A percentile compares a stretch with the other conserved stretches of the same genome.
phyloP scores from a whole-genome alignment of 2,113 vertebrate species.

The Ciconia boyciana region DNA sequence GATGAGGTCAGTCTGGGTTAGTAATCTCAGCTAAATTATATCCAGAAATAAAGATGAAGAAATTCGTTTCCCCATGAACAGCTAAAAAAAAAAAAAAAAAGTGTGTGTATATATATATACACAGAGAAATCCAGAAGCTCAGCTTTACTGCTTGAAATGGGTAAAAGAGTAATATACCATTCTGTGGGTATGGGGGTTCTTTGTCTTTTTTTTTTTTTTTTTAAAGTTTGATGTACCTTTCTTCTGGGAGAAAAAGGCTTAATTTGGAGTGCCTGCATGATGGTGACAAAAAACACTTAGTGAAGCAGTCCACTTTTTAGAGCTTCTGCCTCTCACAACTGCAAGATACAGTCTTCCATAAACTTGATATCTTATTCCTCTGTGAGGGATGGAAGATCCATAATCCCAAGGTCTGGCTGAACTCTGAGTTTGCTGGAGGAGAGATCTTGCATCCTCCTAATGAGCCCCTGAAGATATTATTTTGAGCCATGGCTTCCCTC shows the following conservation, averaged over 20 bases:
- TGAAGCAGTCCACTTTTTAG: background rate
- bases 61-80: background rate
- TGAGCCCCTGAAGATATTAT: background rate
- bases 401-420: background rate
- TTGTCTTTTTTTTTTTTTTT: rapidly evolving
- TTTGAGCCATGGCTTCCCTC: background rate
- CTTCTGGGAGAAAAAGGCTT: background rate
- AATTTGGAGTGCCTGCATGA: background rate
- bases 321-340: background rate
- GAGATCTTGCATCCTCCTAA: background rate
- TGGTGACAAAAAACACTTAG: background rate
- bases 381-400: background rate
- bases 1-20: background rate
- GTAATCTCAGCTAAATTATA: background rate
- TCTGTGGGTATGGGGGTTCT: background rate
- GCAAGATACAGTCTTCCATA: background rate
- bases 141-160: background rate
- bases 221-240: background rate
- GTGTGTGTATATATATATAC: rapidly evolving
- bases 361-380: background rate
- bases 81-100: background rate
- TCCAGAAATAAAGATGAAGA: background rate
- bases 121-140: background rate
- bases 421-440: background rate
- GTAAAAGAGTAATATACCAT: background rate